Evolutionary conservation across 1,140 invertebrate genomes (phyloP), one percentile per base, ranked within the genome.

Genomic region (Parasteatoda tepidariorum): DNA sequence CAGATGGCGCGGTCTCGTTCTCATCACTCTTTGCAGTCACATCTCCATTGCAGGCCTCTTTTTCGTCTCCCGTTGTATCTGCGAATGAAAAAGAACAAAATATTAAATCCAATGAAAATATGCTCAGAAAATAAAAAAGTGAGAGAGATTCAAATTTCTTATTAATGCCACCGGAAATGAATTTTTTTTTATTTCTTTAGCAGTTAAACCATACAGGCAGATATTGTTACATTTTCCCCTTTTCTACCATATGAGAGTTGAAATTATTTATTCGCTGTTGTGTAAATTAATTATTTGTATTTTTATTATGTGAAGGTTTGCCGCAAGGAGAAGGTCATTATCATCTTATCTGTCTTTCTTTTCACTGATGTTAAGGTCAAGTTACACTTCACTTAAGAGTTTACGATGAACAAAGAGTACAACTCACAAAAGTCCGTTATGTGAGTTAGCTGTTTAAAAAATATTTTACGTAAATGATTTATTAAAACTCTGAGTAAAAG

Each of bases 21-120:
- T 67, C 76, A 1, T 79, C 64, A 15, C 54, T 79, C 7, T 55
- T 79, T 26, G 61, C 61, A 64, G 18, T 24, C 11, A 24, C 62
- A 30, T 68, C 76, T 15, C 76, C 76, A 34, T 79, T 79, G 64
- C 76, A 79, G 28, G 76, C 76, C 28, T 57, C 70, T 38, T 79
- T 79, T 28, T 67, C 76, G 24, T 55, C 76, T 1, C 55, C 59
- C 24, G 62, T 22, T 26, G 41, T 30, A 13, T 59, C 76, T 68
- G 28, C 7, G 34, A 59, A n/a, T n/a, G 28, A 15, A 61, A 34
- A 68, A 68, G 11, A 68, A 28, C 26, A 62, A 28, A 75, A 6
- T 26, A 26, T n/a, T n/a, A n/a, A 48, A 48, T 9, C 18, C 38
- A 13, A 48, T 48, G 9, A 48, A 48, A 48, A 48, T 18, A 48